Conservation (phyloP, 2,797 vertebrate genomes). For the Natrix natrix region DNA sequence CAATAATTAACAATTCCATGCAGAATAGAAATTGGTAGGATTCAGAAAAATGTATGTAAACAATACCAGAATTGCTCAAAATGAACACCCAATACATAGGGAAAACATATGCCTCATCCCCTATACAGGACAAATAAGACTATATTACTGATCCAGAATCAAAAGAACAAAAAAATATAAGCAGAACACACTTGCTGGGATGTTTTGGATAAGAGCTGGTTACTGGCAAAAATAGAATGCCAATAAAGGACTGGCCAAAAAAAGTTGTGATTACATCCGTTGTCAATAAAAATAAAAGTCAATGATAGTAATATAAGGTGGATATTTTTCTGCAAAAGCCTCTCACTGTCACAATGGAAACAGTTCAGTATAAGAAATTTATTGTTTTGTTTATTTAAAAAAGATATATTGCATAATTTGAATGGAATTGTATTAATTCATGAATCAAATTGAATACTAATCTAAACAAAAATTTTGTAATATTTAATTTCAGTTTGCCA, state of each 20-base stretch:
- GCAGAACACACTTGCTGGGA: background rate
- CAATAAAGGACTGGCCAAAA: background rate
- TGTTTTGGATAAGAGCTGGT: background rate
- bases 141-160: background rate
- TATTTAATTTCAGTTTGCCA: background rate
- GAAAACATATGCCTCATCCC: background rate
- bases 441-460: background rate
- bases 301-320: background rate
- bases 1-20: background rate
- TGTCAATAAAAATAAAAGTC: background rate
- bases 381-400: background rate
- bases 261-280: background rate
- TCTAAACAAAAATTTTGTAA: background rate
- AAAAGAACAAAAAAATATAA: background rate
- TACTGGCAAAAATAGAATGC: background rate
- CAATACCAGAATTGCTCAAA: background rate
- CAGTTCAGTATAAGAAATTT: background rate
- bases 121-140: background rate
- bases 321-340: background rate
- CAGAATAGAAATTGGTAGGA: background rate
- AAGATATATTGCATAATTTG: background rate
- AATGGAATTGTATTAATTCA: background rate
- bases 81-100: background rate
- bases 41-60: background rate
- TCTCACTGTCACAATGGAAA: background rate